Conservation (phyloP, 2,888 invertebrate genomes). For the Cecidostiba fungosa region DNA sequence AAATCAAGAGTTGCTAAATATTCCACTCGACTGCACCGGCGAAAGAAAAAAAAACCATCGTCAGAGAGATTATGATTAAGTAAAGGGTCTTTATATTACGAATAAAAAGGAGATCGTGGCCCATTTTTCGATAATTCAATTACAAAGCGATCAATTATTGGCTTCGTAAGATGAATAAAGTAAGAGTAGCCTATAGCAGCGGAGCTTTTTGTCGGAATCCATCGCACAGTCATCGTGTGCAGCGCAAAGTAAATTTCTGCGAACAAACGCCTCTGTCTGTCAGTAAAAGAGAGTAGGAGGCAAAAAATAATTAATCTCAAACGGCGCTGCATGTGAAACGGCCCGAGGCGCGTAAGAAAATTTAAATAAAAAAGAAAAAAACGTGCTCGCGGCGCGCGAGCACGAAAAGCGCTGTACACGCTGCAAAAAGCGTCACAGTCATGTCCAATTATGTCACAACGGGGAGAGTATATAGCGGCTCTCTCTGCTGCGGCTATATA, state of each 20-base stretch:
- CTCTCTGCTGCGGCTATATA: neutral
- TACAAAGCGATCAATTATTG: neutral
- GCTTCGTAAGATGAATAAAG: neutral
- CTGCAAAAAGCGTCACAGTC: conserved; percentile 33
- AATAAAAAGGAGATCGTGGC: neutral
- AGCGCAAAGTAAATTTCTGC: neutral
- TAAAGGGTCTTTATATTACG: neutral
- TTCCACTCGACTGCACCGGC: neutral
- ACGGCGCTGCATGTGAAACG: conserved; percentile 2
- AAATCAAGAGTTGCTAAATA: neutral
- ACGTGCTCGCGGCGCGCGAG: neutral
- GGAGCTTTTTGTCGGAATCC: neutral
- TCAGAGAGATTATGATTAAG: neutral
- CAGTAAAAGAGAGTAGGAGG: neutral
- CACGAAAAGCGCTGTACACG: neutral
- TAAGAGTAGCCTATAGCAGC: neutral
- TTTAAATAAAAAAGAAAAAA: conserved; percentile 24
- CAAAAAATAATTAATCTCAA: conserved; percentile 10
- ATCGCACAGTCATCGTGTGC: neutral
- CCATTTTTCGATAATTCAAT: neutral
- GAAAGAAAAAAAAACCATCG: no score
- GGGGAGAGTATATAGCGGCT: neutral
- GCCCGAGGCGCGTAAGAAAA: neutral
- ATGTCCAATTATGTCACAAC: conserved; percentile 44
- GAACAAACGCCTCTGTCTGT: neutral